Evolutionary conservation across 2,113 vertebrate species (phyloP), one percentile per base, ranked within the genome.

Genomic region (Micronisus gabar): DNA sequence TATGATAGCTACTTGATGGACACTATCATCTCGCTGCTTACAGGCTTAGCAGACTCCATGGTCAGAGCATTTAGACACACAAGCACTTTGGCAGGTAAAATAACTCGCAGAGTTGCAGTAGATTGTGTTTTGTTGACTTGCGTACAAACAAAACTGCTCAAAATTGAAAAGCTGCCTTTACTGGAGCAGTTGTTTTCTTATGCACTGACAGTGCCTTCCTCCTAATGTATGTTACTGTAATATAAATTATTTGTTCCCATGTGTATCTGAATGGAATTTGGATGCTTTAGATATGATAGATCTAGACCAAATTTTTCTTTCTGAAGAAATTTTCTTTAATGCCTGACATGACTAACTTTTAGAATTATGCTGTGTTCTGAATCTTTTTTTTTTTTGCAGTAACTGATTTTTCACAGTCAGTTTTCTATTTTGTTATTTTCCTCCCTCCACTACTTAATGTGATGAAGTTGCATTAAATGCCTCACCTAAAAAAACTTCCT

Each of bases 11-110:
- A 99, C 96, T 97, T 99, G 97, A 98, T 99, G 98, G 98, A 98
- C 96, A 97, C 98, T 5, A 59, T 99, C 73, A 98, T 99, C 93
- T 99, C 99, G 0, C 98, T 99, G 94, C 98, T 99, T 58, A 98
- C 98, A 1, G 98, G 99, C 85, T 98, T 99, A 84, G 99, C 99
- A 0, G 97, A 99, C 96, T 99, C 99, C 4, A 96, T 96, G 53
- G 96, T 99, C 40, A 98, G 99, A 48, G 99, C 99, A 1, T 99
- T 99, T 95, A 98, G 99, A 84, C 99, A 99, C 97, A 99, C 99
- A n/a, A 99, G 99, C 95, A 99, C 99, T 20, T 98, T 99, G 27
- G 99, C 99, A 97, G 99, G 99, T 99, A 97, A 96, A 93, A 30
- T 36, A 52, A 16, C 30, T 81, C 9, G 6, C 6, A 41, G 43